These are phyloP conservation scores for Enteromius viviparus DNA, from an alignment of 2,797 vertebrate genomes.

Conservation along the genomic window DNA sequence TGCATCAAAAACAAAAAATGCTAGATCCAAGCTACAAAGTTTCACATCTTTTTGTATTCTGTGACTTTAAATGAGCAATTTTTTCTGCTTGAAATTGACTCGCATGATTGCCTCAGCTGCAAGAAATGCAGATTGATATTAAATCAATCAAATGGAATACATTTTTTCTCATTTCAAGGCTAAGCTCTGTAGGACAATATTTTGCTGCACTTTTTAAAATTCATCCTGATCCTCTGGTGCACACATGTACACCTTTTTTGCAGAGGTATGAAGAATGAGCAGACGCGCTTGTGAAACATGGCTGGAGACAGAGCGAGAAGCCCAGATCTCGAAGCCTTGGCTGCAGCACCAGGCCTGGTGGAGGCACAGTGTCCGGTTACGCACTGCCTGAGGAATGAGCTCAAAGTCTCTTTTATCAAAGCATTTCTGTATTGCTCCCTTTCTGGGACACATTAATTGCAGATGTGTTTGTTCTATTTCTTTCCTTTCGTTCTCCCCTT, in stretches of 20 bases:
- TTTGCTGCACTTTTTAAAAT: not conserved
- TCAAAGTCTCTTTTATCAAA: constrained; percentile 79
- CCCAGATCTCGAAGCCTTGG: constrained; percentile 45
- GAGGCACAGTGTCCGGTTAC: constrained; percentile 73
- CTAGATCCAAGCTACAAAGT: not conserved
- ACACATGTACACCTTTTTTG: constrained; percentile 35
- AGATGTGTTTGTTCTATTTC: constrained; percentile 73
- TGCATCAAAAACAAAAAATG: not conserved
- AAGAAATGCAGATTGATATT: not conserved
- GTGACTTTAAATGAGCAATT: not conserved
- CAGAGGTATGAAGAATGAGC: constrained; percentile 20
- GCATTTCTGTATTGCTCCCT: constrained; percentile 70
- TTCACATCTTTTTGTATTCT: not conserved
- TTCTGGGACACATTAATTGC: constrained; percentile 82
- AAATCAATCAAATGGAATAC: not conserved
- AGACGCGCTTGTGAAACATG: constrained; percentile 31
- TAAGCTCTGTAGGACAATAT: not conserved
- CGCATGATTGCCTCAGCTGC: too few relatives aligned
- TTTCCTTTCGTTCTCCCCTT: constrained; percentile 41
- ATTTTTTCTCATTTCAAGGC: not conserved
- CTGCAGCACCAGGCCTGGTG: constrained; percentile 54
- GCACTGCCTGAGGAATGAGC: constrained; percentile 79
- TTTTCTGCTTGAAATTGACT: not conserved
- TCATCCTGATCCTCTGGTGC: not conserved
- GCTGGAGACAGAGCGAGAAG: constrained; percentile 31